Evolutionary conservation across 2,888 invertebrate genomes (phyloP).

Genomic region (Chrysolina oricalcia): DNA sequence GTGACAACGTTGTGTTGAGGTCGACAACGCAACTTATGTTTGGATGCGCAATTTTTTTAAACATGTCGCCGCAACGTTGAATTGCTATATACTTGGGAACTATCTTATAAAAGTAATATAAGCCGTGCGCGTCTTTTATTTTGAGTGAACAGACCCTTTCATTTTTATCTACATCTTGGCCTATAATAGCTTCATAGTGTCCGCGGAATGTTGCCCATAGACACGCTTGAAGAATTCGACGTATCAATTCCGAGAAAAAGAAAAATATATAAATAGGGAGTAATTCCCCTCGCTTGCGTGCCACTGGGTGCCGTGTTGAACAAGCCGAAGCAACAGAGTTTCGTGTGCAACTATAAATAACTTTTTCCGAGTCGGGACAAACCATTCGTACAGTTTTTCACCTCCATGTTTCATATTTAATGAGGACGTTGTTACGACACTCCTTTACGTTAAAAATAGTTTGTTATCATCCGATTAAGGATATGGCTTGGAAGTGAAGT

Average conservation of each 20-base stretch:
- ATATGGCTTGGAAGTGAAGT: neutral
- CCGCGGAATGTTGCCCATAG: neutral
- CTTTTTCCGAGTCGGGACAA: conserved; percentile 33
- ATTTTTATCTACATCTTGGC: no score
- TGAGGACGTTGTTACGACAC: conserved; percentile 42
- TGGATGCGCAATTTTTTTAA: no score
- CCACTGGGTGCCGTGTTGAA: conserved; percentile 42
- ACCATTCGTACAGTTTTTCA: conserved; percentile 37
- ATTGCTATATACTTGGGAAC: no score
- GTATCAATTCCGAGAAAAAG: conserved; percentile 6
- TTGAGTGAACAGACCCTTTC: no score
- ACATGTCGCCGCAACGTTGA: no score
- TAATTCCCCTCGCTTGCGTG: conserved; percentile 22
- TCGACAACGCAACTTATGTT: no score
- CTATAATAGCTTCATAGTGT: neutral
- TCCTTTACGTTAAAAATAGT: conserved; percentile 42
- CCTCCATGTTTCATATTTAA: conserved; percentile 44
- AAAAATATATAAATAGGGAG: conserved; percentile 6
- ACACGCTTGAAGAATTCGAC: neutral
- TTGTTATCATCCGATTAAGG: conserved; percentile 28
- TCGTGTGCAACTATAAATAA: conserved; percentile 48
- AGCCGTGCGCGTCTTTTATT: no score
- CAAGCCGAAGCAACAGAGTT: conserved; percentile 53
- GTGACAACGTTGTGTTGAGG: no score
- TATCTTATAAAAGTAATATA: no score